Conservation (phyloP, 2,113 vertebrate species). For the Psittacula cyanocephala region DNA sequence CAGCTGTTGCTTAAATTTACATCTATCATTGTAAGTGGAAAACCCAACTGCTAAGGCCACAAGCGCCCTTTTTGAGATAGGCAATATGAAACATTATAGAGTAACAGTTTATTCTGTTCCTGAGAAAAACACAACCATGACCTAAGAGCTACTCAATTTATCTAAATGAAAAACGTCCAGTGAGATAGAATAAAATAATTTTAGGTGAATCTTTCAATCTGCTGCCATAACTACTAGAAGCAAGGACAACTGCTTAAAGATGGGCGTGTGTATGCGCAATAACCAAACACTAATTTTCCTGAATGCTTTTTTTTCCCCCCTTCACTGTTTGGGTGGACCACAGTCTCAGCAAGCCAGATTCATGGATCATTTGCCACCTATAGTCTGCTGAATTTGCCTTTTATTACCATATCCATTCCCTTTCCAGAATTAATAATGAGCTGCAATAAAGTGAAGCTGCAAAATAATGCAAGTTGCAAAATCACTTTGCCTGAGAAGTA, state of each 20-base stretch:
- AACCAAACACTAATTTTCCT: neutral
- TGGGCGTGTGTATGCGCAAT: neutral
- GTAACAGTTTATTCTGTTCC: neutral
- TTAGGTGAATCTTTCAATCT: neutral
- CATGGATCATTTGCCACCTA: neutral
- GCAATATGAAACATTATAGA: neutral
- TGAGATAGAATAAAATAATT: neutral
- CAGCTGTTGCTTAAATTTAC: neutral
- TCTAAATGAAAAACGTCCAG: neutral
- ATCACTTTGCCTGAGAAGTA: neutral
- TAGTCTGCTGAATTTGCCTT: neutral
- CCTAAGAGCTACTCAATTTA: neutral
- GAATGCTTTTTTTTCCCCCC: neutral
- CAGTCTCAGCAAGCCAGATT: neutral
- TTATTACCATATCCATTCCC: neutral
- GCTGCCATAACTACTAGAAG: neutral
- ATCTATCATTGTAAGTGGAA: neutral
- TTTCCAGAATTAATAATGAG: neutral
- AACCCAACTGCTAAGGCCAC: neutral
- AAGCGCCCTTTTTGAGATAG: neutral
- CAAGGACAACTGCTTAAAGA: neutral
- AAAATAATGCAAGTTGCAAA: neutral
- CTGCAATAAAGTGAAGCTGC: neutral
- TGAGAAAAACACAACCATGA: neutral
- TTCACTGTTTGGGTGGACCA: neutral